Evolutionary conservation across 2,888 invertebrate species (phyloP), one percentile per base, ranked within the genome.

Genomic region (Thereva nobilitata): DNA sequence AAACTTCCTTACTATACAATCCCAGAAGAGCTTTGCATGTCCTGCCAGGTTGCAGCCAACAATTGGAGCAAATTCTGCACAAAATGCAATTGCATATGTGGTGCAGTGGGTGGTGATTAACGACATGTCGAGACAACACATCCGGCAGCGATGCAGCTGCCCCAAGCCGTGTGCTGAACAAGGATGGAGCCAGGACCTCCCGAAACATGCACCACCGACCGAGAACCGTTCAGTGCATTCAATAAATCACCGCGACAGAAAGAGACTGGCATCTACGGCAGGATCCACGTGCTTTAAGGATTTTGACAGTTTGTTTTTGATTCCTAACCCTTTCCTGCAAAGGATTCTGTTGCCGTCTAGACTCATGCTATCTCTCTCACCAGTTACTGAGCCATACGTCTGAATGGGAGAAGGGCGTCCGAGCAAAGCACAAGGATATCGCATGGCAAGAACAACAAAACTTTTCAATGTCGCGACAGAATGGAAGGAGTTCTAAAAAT

Each of bases 21-120:
- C n/a, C n/a, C 23, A 23, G 23, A 23, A 23, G 23, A 23, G 23
- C 23, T 23, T 23, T 23, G 23, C 23, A 23, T 23, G 23, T 23
- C 23, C 23, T 23, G 23, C 23, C 23, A 23, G 23, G 23, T 23
- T 23, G 7, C 42, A 42, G 7, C 42, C 9, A 42, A 42, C 42
- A 8, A 42, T 42, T 42, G 8, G 42, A 42, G 42, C 9, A 4
- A 4, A 9, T 42, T 42, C 7, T 42, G 42, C 42, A 42, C 42
- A 42, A 42, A 42, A 42, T 42, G 9, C 9, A 44, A 44, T n/a
- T 44, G 44, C 44, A 9, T 44, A 44, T 44, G 10, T 44, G 10
- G 9, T 23, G 45, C 54, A 47, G 66, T 66, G 66, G 66, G 66
- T 59, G 57, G 66, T 66, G 52, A 66, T 66, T 59, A 66, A 53